A percentile compares a stretch with the other conserved stretches of the same genome.
Evolutionary conservation across 2,113 vertebrate species (phyloP).

Genomic region (Meleagris gallopavo): DNA sequence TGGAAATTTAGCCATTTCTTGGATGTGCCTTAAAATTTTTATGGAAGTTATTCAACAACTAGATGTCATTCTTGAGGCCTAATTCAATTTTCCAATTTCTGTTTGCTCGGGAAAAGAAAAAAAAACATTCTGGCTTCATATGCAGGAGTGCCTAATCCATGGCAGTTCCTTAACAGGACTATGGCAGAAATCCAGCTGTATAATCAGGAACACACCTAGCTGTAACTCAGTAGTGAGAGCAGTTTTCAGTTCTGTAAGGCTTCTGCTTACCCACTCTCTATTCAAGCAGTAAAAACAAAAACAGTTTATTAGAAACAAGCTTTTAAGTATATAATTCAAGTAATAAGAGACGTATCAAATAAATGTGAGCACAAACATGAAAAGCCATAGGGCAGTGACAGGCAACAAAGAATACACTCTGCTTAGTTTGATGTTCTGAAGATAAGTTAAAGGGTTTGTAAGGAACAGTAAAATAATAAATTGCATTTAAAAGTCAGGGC

Average conservation of each 20-base stretch:
- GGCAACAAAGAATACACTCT: not conserved
- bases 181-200: not conserved
- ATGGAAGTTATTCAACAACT: not conserved
- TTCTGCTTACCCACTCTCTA: not conserved
- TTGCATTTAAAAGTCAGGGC: not conserved
- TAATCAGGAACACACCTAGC: not conserved
- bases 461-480: not conserved
- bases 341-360: not conserved
- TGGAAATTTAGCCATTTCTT: too few species aligned
- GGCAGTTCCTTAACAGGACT: not conserved
- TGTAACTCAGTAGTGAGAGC: not conserved
- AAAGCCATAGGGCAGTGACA: not conserved
- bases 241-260: not conserved
- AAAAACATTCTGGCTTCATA: fast-evolving
- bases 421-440: not conserved
- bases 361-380: not conserved
- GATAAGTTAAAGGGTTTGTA: not conserved
- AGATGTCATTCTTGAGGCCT: not conserved
- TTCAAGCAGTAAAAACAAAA: not conserved
- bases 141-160: not conserved
- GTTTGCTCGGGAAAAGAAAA: not conserved
- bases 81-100: fast-evolving
- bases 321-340: not conserved
- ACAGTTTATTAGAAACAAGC: constrained; percentile 20
- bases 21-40: too few species aligned